Conservation (phyloP, 2,888 invertebrate genomes). For the Euphydryas editha region DNA sequence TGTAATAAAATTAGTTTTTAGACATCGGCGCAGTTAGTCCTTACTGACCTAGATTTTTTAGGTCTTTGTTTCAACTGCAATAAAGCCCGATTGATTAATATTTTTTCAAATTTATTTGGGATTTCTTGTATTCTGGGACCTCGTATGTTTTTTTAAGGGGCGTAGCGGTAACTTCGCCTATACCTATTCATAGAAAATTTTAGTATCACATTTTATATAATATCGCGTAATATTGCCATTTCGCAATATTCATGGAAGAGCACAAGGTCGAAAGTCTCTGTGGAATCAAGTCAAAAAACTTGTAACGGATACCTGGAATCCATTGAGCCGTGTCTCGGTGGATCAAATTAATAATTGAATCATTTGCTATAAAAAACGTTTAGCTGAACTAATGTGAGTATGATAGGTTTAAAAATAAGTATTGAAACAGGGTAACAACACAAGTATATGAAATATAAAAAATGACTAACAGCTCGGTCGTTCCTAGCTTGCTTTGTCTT, state of each 20-base stretch:
- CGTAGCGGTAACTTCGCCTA: background rate
- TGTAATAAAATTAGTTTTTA: too few species aligned
- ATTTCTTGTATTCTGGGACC: too few species aligned
- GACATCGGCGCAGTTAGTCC: too few species aligned
- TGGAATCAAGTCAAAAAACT: conserved; percentile 11
- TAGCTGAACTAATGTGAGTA: background rate
- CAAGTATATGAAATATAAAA: background rate
- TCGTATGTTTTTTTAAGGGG: background rate
- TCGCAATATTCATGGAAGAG: background rate
- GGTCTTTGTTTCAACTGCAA: too few species aligned
- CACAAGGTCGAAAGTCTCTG: background rate
- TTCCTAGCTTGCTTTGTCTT: too few species aligned
- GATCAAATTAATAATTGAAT: conserved; percentile 5
- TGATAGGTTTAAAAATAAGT: too few species aligned
- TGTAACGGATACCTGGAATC: conserved; percentile 1
- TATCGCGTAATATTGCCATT: background rate
- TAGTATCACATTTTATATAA: background rate
- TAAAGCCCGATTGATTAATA: too few species aligned
- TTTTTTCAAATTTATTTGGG: background rate
- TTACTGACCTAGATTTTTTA: too few species aligned
- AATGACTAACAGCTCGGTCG: too few species aligned
- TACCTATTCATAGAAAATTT: background rate
- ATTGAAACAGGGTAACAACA: too few species aligned
- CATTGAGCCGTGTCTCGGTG: conserved; percentile 2
- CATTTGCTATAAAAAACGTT: background rate